Base-by-base conservation (phyloP, 2,888 invertebrate species). In the Rugalucina vietnamica region DNA sequence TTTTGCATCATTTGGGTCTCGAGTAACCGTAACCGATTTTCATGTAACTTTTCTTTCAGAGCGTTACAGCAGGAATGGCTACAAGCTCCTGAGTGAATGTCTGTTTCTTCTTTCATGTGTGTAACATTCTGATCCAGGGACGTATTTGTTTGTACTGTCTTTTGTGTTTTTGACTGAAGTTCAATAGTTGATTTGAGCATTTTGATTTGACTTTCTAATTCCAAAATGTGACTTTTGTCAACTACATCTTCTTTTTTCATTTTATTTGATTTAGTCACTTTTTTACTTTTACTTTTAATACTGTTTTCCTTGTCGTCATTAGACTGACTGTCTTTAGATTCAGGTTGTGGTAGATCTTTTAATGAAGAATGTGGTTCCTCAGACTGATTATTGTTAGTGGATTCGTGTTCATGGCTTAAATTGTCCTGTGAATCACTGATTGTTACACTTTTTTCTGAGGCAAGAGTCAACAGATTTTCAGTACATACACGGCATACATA, bases 1-100 rank as follows among this genome's bases (percentile, higher is more conserved):
- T 37, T 71, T 39, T 71, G 71, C 37, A 39, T 71, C 71, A 71
- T 71, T 21, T 71, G 71, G n/a, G 71, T 71, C n/a, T 71, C 50
- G 0, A 73, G 37, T 34, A 39, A 27, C 21, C 24, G n/a, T 8
- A 39, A 10, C n/a, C 71, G 4, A 36, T 71, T 36, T 12, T 71
- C 37, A 36, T 71, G 43, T 21, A 71, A 4, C 36, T 71, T 71
- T 37, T 71, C 37, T 24, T 3, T 21, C 27, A 39, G 71, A 3
- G 2, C 24, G 10, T 4, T 27, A 21, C 60, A 60, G 21, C 60
- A 60, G 5, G 2, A 29, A 27, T 60, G 60, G 1, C 18, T 60
- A 29, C 60, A 60, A 29, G 8, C 29, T n/a, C n/a, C n/a, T n/a
- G n/a, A n/a, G n/a, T n/a, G n/a, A 60, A 29, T 54, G 12, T 12